These are phyloP conservation scores for Rhysida immarginata DNA, from an alignment of 1,140 invertebrate genomes.

Conservation along the genomic window DNA sequence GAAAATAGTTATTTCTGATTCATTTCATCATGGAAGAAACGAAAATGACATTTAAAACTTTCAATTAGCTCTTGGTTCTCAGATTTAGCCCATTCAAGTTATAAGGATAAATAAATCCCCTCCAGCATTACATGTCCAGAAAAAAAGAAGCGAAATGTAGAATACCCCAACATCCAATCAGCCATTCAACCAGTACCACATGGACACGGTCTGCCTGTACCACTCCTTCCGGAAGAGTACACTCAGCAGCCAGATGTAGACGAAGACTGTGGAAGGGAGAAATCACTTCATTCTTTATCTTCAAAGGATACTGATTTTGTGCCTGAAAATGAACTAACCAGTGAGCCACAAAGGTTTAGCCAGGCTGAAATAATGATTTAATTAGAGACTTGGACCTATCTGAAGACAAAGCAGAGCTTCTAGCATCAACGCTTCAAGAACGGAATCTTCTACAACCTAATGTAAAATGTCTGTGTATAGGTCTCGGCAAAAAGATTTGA, in stretches of 20 bases:
- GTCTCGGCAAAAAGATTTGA: conserved; percentile 5
- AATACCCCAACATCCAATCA: conserved; percentile 12
- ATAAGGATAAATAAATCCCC: too few species aligned
- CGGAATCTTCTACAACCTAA: conserved; percentile 12
- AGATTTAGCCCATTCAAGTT: too few species aligned
- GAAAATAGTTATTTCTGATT: too few species aligned
- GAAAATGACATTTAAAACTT: too few species aligned
- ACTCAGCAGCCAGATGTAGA: background rate
- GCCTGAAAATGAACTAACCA: background rate
- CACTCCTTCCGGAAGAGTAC: background rate
- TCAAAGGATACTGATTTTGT: background rate
- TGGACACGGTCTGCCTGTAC: conserved; percentile 1
- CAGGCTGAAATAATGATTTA: conserved; percentile 13
- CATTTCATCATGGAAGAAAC: too few species aligned
- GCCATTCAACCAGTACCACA: conserved; percentile 7
- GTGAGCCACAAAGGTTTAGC: conserved; percentile 10
- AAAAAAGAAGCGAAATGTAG: conserved; percentile 8
- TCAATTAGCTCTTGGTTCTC: too few species aligned
- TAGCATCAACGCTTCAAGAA: conserved; percentile 12
- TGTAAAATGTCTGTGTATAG: conserved; percentile 6
- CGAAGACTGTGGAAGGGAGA: background rate
- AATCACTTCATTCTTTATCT: conserved; percentile 1
- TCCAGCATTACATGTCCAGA: background rate
- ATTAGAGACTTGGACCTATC: conserved; percentile 12
- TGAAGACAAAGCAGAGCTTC: conserved; percentile 12